Evolutionary conservation across 1,140 invertebrate genomes (phyloP).

Genomic region (Adelges cooleyi): DNA sequence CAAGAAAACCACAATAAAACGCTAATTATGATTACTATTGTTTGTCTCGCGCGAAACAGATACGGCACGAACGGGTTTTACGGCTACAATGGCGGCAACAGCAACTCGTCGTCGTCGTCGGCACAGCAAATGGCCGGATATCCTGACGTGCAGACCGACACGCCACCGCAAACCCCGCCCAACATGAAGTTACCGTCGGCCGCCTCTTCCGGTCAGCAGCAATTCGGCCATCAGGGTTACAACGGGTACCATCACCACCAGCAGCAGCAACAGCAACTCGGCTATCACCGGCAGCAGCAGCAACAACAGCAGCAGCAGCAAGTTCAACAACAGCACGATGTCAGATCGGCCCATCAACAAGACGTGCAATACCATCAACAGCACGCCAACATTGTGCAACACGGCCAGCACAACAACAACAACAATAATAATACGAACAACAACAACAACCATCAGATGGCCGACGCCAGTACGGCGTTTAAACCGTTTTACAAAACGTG

Average conservation of each 20-base stretch:
- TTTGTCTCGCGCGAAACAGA: constrained; percentile 35
- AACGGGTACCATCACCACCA: constrained; percentile 37
- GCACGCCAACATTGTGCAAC: constrained; percentile 36
- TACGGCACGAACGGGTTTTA: constrained; percentile 37
- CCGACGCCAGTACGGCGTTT: constrained; percentile 50
- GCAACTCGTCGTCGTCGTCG: constrained; percentile 25
- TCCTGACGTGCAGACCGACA: constrained; percentile 79
- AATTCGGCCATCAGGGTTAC: constrained; percentile 3
- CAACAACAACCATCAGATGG: constrained; percentile 27
- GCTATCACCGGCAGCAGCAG: constrained; percentile 1
- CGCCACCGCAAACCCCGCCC: constrained; percentile 81
- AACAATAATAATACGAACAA: not conserved
- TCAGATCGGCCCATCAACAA: constrained; percentile 70
- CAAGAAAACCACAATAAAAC: no score
- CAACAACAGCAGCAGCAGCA: constrained; percentile 5
- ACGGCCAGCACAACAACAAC: constrained; percentile 25
- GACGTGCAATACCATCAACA: constrained; percentile 37
- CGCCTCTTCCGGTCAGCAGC: constrained; percentile 30
- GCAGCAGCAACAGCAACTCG: constrained; percentile 46
- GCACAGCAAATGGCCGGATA: constrained; percentile 44
- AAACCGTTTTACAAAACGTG: constrained; percentile 82
- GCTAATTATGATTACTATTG: no score
- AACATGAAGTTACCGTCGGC: constrained; percentile 76
- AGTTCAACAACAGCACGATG: constrained; percentile 45
- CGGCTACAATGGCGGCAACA: constrained; percentile 43